Evolutionary conservation across 2,888 invertebrate species (phyloP), one percentile per base, ranked within the genome.

Genomic region (Tetheella fluctuosa): DNA sequence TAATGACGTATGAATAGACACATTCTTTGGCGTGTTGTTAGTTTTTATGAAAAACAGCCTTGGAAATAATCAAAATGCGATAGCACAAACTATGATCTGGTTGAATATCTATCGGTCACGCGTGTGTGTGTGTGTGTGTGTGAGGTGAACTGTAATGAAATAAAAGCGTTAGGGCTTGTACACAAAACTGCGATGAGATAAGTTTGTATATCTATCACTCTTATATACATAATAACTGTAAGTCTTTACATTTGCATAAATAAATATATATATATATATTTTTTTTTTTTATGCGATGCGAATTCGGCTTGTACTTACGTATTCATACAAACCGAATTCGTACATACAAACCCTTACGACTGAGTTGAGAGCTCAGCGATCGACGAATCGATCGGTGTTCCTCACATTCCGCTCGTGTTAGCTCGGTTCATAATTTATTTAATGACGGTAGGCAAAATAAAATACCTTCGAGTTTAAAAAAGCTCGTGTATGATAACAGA

Each of bases 1-100:
- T 67, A 65, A 64, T 67, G 58, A 65, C 59, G 58, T 64, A 59
- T 67, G 72, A 70, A 72, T 68, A 69, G 65, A 71, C 64, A 63
- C 64, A 74, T 72, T 70, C 68, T 60, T 20, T 37, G 39, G 30
- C 54, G 37, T 54, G 55, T 55, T 55, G 13, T 23, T 48, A 48
- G 48, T 48, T 55, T 20, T n/a, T 52, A 23, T 39, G 23, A 10
- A 23, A 34, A 28, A 20, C 30, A 12, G 23, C 20, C 23, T 17
- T 13, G 13, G 23, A 25, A n/a, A 20, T 48, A 48, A 48, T 20
- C 48, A n/a, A 7, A 34, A n/a, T 2, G 20, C 17, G 48, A 17
- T 20, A 48, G 48, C 48, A 48, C 48, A 10, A 2, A 48, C 48
- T 20, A 20, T 48, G 20, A 48, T 48, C 48, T 42, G 42, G 48